These are phyloP conservation scores for Anser brachyrhynchus DNA, from an alignment of 2,113 vertebrate genomes.

Conservation along the genomic window DNA sequence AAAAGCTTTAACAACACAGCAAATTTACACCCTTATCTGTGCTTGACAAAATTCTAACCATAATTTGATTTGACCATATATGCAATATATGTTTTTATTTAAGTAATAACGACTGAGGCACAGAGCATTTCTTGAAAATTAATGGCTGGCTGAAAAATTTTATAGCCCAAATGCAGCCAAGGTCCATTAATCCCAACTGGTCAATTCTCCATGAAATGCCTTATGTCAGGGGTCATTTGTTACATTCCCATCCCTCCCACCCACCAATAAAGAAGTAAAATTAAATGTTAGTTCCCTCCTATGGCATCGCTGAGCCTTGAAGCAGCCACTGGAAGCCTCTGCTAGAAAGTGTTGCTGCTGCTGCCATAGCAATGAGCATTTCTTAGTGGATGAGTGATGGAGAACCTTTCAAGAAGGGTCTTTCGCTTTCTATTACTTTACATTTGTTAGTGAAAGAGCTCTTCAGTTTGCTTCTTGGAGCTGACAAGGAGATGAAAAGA, in stretches of 20 bases:
- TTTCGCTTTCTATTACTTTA: neutral
- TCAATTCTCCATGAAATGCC: slow-evolving; percentile 68
- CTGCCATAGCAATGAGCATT: neutral
- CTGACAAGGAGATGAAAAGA: neutral
- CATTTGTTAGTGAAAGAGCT: neutral
- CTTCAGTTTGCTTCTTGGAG: neutral
- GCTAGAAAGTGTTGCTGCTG: neutral
- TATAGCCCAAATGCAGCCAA: slow-evolving; percentile 47
- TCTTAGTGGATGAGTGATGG: neutral
- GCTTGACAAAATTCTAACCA: slow-evolving; percentile 25
- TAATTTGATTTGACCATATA: slow-evolving; percentile 56
- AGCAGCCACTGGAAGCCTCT: neutral
- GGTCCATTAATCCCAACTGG: slow-evolving; percentile 60
- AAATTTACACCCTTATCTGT: slow-evolving; percentile 42
- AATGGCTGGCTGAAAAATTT: slow-evolving; percentile 60
- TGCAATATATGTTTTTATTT: slow-evolving; percentile 67
- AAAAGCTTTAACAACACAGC: slow-evolving; percentile 1
- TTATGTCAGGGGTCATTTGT: slow-evolving; percentile 59
- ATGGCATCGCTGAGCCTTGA: neutral
- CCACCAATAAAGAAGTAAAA: slow-evolving; percentile 51
- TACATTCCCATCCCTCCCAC: slow-evolving; percentile 4
- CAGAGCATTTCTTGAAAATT: slow-evolving; percentile 55
- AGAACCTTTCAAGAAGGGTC: neutral
- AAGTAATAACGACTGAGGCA: slow-evolving; percentile 60
- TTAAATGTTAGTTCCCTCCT: slow-evolving; percentile 29